Conservation (phyloP, 2,113 vertebrate genomes). For the Ciconia stormi region DNA sequence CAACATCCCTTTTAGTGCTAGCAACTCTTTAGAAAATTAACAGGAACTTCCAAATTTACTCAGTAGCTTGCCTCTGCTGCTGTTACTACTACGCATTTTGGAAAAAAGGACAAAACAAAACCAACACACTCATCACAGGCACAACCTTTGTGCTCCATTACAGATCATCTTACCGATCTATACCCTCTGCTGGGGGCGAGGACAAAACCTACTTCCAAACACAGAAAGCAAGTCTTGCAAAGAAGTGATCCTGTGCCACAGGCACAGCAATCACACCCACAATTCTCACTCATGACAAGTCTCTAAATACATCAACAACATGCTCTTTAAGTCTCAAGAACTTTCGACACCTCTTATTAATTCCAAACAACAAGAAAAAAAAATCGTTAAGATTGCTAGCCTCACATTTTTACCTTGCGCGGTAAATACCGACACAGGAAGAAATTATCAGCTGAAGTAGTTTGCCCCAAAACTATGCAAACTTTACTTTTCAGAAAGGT, state of each 20-base stretch:
- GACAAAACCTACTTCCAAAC: background rate
- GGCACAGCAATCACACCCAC: background rate
- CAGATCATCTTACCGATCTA: background rate
- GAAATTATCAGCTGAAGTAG: background rate
- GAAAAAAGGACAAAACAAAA: background rate
- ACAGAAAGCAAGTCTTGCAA: background rate
- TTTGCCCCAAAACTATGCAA: background rate
- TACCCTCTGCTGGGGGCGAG: too few species aligned
- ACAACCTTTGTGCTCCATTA: background rate
- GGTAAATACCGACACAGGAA: background rate
- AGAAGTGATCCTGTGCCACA: background rate
- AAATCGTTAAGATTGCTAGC: background rate
- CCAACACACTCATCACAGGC: background rate
- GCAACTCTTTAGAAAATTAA: background rate
- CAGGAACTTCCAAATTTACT: background rate
- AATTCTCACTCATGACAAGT: background rate
- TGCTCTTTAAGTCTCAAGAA: background rate
- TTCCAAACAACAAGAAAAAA: background rate
- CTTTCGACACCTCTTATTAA: background rate
- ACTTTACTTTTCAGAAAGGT: background rate
- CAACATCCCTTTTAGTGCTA: background rate
- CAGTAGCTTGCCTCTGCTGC: background rate
- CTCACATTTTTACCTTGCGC: background rate
- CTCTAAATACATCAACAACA: background rate
- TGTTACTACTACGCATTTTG: background rate